Conservation (phyloP, 2,113 vertebrate genomes). For the Caretta caretta region DNA sequence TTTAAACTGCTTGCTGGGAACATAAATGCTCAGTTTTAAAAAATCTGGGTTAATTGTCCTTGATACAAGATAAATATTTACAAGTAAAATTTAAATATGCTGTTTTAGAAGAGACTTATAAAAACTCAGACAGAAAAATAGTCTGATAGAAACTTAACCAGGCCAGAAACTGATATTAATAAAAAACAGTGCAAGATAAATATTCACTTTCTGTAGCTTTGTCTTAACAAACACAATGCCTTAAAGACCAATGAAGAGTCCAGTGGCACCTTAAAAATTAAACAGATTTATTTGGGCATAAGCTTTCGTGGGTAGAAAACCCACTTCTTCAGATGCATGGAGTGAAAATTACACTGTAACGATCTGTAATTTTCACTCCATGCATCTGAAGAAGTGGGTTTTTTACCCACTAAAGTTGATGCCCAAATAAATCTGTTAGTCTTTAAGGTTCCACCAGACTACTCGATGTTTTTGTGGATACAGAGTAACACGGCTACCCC, state of each 20-base stretch:
- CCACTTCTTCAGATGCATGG: no score
- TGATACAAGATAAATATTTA: not conserved
- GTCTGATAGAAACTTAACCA: not conserved
- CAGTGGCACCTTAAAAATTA: no score
- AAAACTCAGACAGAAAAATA: not conserved
- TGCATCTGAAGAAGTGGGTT: no score
- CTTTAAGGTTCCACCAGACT: no score
- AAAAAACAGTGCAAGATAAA: not conserved
- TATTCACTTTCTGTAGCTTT: fast-evolving
- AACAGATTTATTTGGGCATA: no score
- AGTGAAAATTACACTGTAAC: no score
- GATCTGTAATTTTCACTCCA: no score
- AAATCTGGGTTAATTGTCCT: not conserved
- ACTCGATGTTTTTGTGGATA: no score
- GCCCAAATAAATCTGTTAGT: no score
- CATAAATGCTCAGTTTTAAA: not conserved
- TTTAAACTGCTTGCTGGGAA: not conserved
- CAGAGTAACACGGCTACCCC: no score
- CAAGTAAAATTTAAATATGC: not conserved
- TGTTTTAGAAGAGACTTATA: not conserved
- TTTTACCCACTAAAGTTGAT: no score
- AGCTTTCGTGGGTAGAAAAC: no score
- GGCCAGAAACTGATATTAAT: not conserved
- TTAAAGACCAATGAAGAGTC: not conserved
- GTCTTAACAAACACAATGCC: not conserved